phyloP scores from a whole-genome alignment of 2,113 vertebrate species.

The Arvicanthis niloticus region DNA sequence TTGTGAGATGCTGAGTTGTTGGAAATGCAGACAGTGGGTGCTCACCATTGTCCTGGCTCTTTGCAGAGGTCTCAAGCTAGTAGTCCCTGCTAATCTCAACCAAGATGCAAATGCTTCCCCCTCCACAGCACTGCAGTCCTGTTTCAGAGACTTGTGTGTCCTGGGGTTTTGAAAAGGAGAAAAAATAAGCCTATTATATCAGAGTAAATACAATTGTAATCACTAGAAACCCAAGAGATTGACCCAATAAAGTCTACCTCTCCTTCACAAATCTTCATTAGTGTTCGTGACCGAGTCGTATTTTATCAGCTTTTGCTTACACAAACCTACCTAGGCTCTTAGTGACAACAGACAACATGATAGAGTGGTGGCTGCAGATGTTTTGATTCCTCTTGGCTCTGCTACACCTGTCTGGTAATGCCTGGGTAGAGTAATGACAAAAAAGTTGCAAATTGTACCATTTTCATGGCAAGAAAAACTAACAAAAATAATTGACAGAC shows the following conservation, averaged over 20 bases:
- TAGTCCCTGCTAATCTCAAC: neutral
- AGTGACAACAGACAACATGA: neutral
- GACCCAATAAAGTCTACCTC: neutral
- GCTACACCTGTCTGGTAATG: constrained; percentile 37
- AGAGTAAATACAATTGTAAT: neutral
- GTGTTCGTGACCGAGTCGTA: neutral
- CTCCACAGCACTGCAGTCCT: neutral
- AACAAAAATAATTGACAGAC: constrained; percentile 42
- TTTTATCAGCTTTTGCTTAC: neutral
- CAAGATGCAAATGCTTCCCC: neutral
- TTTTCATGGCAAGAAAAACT: constrained; percentile 45
- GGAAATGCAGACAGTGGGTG: neutral
- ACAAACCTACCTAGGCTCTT: neutral
- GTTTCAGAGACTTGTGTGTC: neutral
- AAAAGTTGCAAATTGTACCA: neutral
- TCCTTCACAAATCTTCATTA: constrained; percentile 38
- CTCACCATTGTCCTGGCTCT: neutral
- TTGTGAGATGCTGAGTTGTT: neutral
- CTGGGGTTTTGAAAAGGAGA: neutral
- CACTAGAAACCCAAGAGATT: neutral
- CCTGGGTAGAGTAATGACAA: constrained; percentile 40
- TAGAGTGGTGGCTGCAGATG: neutral
- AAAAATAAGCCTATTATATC: neutral
- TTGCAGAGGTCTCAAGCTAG: neutral
- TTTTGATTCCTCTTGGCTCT: constrained; percentile 36